phyloP scores from a whole-genome alignment of 2,113 vertebrate genomes.

The Neolamprologus variostigma region DNA sequence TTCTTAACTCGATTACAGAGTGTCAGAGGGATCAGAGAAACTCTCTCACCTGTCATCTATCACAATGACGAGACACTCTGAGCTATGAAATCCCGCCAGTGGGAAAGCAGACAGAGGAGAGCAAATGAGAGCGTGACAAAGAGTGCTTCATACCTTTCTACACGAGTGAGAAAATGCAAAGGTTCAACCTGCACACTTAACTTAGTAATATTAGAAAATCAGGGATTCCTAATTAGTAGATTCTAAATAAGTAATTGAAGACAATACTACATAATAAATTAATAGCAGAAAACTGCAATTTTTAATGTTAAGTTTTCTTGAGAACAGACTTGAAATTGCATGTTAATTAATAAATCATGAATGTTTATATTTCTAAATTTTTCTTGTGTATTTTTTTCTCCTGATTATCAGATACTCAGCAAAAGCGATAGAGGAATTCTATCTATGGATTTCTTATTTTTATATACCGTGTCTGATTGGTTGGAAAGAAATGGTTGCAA shows the following conservation, averaged over 20 bases:
- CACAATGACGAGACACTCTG: constrained; percentile 6
- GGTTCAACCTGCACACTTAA: not conserved
- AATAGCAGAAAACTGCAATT: not conserved
- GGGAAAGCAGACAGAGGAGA: not conserved
- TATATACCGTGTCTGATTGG: not conserved
- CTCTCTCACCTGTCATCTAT: constrained; percentile 76
- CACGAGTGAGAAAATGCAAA: not conserved
- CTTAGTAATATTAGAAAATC: not conserved
- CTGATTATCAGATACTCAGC: not conserved
- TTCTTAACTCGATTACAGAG: constrained; percentile 75
- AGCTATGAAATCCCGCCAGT: not conserved
- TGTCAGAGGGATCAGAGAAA: constrained; percentile 67
- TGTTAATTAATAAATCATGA: not conserved
- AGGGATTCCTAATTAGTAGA: not conserved
- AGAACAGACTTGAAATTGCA: not conserved
- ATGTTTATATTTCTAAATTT: not conserved
- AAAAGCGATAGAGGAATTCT: not conserved
- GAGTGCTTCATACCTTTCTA: not conserved
- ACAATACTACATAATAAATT: not conserved
- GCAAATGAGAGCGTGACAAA: not conserved
- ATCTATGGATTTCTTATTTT: not conserved
- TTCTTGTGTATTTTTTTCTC: not conserved
- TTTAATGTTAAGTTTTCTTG: not conserved
- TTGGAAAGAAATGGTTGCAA: not conserved
- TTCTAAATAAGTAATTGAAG: not conserved